Evolutionary conservation across 1,140 invertebrate species (phyloP), one percentile per base, ranked within the genome.

Genomic region (Zaprionus inermis): DNA sequence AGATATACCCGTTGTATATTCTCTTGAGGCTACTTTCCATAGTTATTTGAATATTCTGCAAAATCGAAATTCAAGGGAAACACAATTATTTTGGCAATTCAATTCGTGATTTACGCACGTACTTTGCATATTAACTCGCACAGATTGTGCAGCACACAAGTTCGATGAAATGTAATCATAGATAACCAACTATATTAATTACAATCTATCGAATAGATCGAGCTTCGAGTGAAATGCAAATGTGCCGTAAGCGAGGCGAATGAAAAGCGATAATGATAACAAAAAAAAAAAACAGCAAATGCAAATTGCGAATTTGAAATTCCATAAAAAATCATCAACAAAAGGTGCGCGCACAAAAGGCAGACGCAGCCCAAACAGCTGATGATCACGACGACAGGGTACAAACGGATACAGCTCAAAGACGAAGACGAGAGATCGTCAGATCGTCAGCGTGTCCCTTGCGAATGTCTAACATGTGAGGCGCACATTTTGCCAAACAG

Each of bases 151-250:
- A 16, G 60, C 76, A 80, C 38, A 84, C 38, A 72, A 71, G 57
- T 88, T 89, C 79, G 32, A 20, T 56, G 7, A 83, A 88, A 88
- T 83, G 83, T 83, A 88, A 88, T 75, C 58, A 60, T 74, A 86
- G 82, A 75, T 81, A 44, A 16, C 0, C 24, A 28, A 18, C 24
- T 61, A 52, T 66, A 59, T 41, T 52, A 18, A 54, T 52, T 14
- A 60, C n/a, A 65, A 55, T n/a, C 32, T 30, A 51, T 44, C 28
- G n/a, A 30, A 22, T 49, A 22, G 44, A 9, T 24, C 44, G 16
- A 71, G 36, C 18, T 71, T 76, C 59, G 28, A 28, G 28, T 18
- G 59, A 79, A 75, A 79, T 83, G 72, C 78, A 67, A 69, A 70
- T 74, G 54, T 67, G 64, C 69, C 77, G 68, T 79, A 79, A 81